Percentiles rank a stretch among this genome's conserved stretches.
phyloP scores from a whole-genome alignment of 2,797 vertebrate species.

The Cottoperca gobio region DNA sequence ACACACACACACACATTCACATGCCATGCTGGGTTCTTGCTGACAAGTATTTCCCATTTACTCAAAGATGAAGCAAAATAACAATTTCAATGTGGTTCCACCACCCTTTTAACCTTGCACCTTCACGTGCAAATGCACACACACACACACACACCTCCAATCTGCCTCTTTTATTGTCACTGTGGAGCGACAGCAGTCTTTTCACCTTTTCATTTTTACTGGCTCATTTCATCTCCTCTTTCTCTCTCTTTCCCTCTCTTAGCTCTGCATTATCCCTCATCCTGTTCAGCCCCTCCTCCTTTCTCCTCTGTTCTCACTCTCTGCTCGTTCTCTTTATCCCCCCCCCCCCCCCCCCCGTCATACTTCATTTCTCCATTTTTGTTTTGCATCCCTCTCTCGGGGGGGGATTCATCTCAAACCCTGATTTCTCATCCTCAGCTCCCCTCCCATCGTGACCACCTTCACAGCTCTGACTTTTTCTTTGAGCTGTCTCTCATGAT shows the following conservation, averaged over 20 bases:
- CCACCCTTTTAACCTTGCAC: constrained; percentile 73
- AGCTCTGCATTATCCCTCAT: constrained; percentile 21
- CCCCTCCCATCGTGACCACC: constrained; percentile 25
- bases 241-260: constrained; percentile 18
- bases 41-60: constrained; percentile 77
- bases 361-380: constrained; percentile 43
- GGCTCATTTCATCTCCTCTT: constrained; percentile 44
- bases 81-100: constrained; percentile 50
- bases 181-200: constrained; percentile 42
- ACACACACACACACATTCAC: constrained; percentile 31
- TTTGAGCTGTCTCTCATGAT: constrained; percentile 33
- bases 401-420: constrained; percentile 44
- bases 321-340: constrained; percentile 27
- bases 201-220: constrained; percentile 61
- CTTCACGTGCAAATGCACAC: constrained; percentile 41
- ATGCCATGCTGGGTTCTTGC: constrained; percentile 63
- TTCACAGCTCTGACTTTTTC: constrained; percentile 27
- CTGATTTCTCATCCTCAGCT: constrained; percentile 39
- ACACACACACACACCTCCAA: constrained; percentile 37
- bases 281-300: constrained; percentile 13
- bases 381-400: constrained; percentile 41
- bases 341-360: constrained; percentile 15
- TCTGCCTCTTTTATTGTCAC: constrained; percentile 32
- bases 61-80: constrained; percentile 68
- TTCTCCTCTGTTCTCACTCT: constrained; percentile 29